Conservation (phyloP, 1,140 invertebrate genomes). For the Hylyphantes graminicola region DNA sequence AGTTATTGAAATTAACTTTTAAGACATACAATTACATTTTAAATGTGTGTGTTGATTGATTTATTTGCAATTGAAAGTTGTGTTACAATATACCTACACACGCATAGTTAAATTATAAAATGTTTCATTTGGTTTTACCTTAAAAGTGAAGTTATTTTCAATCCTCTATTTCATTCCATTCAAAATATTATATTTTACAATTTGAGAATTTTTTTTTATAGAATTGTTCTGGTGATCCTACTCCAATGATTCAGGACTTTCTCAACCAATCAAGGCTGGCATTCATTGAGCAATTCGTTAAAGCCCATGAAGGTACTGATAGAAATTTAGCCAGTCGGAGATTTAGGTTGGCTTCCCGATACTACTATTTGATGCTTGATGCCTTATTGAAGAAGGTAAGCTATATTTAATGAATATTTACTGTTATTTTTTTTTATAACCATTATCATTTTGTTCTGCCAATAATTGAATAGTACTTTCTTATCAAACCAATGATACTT, state of each 20-base stretch:
- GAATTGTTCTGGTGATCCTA: conserved; percentile 34
- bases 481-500: too few species aligned
- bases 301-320: conserved; percentile 31
- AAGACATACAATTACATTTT: too few species aligned
- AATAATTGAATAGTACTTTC: too few species aligned
- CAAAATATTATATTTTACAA: background rate
- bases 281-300: conserved; percentile 14
- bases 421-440: too few species aligned
- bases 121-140: too few species aligned
- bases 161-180: background rate
- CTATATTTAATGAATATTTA: background rate
- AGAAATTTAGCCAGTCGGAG: conserved; percentile 34
- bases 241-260: conserved; percentile 32
- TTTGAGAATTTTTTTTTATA: background rate
- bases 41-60: too few species aligned
- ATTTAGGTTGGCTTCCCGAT: conserved; percentile 26
- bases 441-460: too few species aligned
- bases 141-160: background rate
- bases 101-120: too few species aligned
- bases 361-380: conserved; percentile 47
- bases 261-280: conserved; percentile 13
- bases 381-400: conserved; percentile 39
- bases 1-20: too few species aligned
- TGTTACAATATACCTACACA: too few species aligned
- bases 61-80: too few species aligned